Evolutionary conservation across 1,140 invertebrate genomes (phyloP).

Genomic region (Drosophila willistoni): DNA sequence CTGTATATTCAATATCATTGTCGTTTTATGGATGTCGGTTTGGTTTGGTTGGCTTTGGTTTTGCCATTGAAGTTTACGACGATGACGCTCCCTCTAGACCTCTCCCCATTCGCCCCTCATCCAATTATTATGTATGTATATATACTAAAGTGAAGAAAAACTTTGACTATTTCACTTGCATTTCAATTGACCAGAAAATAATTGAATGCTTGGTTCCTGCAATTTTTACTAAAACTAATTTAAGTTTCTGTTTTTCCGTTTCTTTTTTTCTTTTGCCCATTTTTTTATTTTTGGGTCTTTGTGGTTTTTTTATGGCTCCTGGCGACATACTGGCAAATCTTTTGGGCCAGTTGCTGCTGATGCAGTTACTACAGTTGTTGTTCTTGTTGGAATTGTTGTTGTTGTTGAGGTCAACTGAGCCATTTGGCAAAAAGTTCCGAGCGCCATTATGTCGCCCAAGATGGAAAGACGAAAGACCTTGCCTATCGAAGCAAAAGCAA

Average conservation of each 20-base stretch:
- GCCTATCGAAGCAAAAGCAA: conserved; percentile 42
- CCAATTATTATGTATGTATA: conserved; percentile 37
- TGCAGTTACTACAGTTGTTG: not conserved
- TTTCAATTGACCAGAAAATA: conserved; percentile 28
- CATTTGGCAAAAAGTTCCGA: conserved; percentile 59
- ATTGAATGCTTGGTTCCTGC: conserved; percentile 15
- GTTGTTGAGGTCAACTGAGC: conserved; percentile 43
- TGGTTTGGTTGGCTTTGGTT: conserved; percentile 7
- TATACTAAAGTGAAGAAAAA: conserved; percentile 20
- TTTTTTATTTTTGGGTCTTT: not conserved
- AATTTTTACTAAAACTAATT: conserved; percentile 51
- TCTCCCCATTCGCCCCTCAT: conserved; percentile 4
- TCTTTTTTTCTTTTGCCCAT: conserved; percentile 8
- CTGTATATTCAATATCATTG: conserved; percentile 35
- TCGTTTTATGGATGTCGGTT: conserved; percentile 55
- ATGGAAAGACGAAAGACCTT: conserved; percentile 34
- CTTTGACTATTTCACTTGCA: conserved; percentile 32
- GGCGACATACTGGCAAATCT: conserved; percentile 37
- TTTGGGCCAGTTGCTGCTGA: conserved; percentile 20
- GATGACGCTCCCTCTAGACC: conserved; percentile 16
- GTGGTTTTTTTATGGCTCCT: conserved; percentile 29
- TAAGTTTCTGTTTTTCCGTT: conserved; percentile 23
- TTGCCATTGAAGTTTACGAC: conserved; percentile 41
- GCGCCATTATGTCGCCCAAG: conserved; percentile 43
- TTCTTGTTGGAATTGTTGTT: not conserved